Evolutionary conservation across 2,113 vertebrate species (phyloP).

Genomic region (Trogon melanurus): DNA sequence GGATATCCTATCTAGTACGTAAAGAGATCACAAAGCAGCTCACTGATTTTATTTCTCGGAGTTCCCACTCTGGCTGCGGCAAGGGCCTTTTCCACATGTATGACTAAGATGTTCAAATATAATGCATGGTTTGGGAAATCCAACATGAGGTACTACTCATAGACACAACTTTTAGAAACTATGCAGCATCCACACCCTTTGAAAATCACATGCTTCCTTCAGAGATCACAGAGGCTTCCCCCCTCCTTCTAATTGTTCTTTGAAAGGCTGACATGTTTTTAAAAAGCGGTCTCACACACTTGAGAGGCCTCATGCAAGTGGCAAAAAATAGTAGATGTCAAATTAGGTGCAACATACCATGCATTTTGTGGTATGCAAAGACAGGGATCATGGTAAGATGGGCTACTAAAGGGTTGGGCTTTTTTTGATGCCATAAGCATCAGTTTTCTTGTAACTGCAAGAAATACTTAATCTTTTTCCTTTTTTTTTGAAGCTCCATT

Average conservation of each 20-base stretch:
- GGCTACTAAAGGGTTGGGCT: background rate
- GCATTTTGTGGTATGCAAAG: background rate
- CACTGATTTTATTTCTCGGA: background rate
- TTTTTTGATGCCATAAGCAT: slow-evolving; percentile 11
- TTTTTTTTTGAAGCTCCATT: slow-evolving; percentile 13
- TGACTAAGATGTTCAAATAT: background rate
- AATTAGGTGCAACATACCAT: background rate
- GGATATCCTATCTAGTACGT: background rate
- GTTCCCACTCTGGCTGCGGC: background rate
- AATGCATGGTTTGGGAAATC: background rate
- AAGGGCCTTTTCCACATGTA: background rate
- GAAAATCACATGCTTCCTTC: background rate
- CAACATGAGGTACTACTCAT: background rate
- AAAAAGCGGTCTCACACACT: background rate
- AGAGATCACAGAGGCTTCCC: background rate
- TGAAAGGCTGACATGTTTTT: background rate
- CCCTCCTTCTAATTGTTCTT: background rate
- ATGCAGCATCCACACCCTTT: background rate
- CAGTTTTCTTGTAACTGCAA: slow-evolving; percentile 37
- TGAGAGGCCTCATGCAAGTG: background rate
- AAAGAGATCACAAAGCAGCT: background rate
- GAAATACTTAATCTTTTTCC: background rate
- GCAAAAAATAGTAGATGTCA: background rate
- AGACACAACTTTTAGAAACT: background rate
- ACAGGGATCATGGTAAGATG: background rate